A percentile compares a stretch with the other conserved stretches of the same genome.
Conservation (phyloP, 2,888 invertebrate genomes). For the Diarsia brunnea region DNA sequence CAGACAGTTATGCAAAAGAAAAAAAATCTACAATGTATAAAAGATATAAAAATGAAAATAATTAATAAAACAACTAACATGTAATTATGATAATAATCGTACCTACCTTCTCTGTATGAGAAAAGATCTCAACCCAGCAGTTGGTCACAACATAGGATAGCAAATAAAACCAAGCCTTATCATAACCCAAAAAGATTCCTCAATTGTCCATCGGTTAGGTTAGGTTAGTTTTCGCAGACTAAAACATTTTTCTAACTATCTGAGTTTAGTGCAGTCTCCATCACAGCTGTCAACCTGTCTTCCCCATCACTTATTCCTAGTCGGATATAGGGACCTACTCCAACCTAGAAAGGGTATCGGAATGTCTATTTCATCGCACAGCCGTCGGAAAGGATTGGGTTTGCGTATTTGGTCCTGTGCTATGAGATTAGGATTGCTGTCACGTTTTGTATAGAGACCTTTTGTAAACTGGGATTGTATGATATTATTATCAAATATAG, state of each 20-base stretch:
- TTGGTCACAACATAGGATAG: not conserved
- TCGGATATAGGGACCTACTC: conserved; percentile 3
- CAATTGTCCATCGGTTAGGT: not conserved
- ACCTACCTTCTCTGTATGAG: too few relatives aligned
- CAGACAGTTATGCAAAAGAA: too few relatives aligned
- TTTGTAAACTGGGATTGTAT: not conserved
- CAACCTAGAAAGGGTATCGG: conserved; percentile 41
- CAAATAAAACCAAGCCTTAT: not conserved
- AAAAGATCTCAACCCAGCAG: too few relatives aligned
- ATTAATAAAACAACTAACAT: too few relatives aligned
- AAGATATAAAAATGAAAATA: too few relatives aligned
- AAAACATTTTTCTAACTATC: not conserved
- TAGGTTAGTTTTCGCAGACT: not conserved
- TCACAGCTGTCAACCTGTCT: conserved; percentile 6
- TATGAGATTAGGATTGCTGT: conserved; percentile 6
- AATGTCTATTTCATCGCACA: conserved; percentile 37
- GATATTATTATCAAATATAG: not conserved
- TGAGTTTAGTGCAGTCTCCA: not conserved
- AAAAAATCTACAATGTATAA: too few relatives aligned
- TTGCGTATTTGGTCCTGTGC: conserved; percentile 21
- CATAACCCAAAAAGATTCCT: not conserved
- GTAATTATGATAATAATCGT: too few relatives aligned
- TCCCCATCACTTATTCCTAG: not conserved
- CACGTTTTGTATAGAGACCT: conserved; percentile 28
- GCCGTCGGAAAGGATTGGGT: conserved; percentile 32